Base-by-base conservation (phyloP, 2,888 invertebrate species). In the Glaucopsyche alexis region DNA sequence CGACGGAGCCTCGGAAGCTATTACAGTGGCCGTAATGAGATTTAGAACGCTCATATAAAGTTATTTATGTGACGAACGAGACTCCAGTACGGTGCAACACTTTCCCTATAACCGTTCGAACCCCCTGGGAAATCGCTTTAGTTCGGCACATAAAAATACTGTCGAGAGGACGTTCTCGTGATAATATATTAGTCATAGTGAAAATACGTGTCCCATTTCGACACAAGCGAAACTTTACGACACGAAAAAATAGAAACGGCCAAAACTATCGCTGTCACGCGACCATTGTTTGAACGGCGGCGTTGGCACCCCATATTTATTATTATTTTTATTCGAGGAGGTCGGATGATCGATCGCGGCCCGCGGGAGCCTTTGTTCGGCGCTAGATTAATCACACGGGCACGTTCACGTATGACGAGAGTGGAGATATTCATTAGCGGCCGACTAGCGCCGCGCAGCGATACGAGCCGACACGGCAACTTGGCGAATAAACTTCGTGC, bases 241-340 rank as follows among this genome's bases (percentile, higher is more conserved):
- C 66, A 72, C 72, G 66, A 72, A 72, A 72, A 72, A 67, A 66
- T 50, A 11, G 71, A 72, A 67, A 47, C 74, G 78, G 76, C 74
- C 73, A 77, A 83, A 87, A 88, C 85, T 89, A 87, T 85, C 83
- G 84, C 83, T 84, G 85, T 84, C 89, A 87, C 88, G 88, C 89
- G 87, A 87, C 82, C 83, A 83, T 83, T 84, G 84, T 85, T 85
- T 84, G 85, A 86, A 90, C 90, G 90, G 89, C 87, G 84, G 89
- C 85, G 83, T 79, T 82, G 83, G 85, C 80, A 79, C 85, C 85
- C 85, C 84, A 85, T 88, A 89, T 88, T 90, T 89, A 90, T 90
- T 89, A 91, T 90, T 91, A 90, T 91, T 91, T 90, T 91, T 91
- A 91, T 91, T 88, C 85, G 85, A 85, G 84, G 85, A 86, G 87